Base-by-base conservation (phyloP, 2,888 invertebrate genomes). In the Reticulitermes lucifugus region DNA sequence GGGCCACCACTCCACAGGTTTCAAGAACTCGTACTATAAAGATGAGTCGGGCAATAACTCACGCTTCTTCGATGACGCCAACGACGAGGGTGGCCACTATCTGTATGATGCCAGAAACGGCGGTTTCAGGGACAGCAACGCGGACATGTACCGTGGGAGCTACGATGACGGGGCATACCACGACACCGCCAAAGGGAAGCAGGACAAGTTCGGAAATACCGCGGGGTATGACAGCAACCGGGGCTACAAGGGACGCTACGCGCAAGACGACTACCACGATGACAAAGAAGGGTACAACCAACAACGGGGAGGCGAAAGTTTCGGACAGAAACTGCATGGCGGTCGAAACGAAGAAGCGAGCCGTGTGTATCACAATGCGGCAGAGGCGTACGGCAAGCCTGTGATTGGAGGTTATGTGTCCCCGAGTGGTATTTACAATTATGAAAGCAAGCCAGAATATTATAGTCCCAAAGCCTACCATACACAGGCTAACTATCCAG, bases 31-130 rank as follows among this genome's bases (percentile, higher is more conserved):
- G 2, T 87, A 88, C 84, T 87, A 88, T 86, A 88, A 88, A 79
- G 87, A 87, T 79, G 88, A 88, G 73, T 86, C 88, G 0, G 88
- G 88, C n/a, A 87, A 88, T 70, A 88, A 88, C 29, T 87, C 87
- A 2, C 86, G 86, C 59, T 88, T 87, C 79, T 88, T 87, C 82
- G 88, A 88, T 79, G 87, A 88, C 70, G 85, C 86, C 1, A 86
- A 85, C 43, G 87, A 87, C 55, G 85, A 86, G 51, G 87, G 86
- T 29, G 85, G 79, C 10, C 87, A 87, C 70, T 87, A 79, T 71
- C 18, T 73, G 22, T 84, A 80, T 10, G 85, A 86, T 41, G 59
- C 85, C 9, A 79, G 81, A 41, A 85, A 77, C 82, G 86, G 86
- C 12, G 43, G 21, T 4, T 87, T 79, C 86, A 65, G 60, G 14